Evolutionary conservation across 2,113 vertebrate genomes (phyloP).

Genomic region (Oxyruncus cristatus): DNA sequence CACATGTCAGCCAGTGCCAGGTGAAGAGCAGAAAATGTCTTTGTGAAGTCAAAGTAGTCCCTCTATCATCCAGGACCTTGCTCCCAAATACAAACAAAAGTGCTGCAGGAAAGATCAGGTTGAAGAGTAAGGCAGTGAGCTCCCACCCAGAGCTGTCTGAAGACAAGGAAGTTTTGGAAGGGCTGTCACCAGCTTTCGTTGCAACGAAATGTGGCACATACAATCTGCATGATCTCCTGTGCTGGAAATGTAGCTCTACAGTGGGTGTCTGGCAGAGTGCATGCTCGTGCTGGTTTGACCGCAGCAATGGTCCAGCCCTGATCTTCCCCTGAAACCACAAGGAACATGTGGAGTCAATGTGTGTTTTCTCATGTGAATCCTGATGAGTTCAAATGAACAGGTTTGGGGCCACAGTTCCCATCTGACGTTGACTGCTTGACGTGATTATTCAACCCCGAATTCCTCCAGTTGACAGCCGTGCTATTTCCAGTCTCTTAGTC

Average conservation of each 20-base stretch:
- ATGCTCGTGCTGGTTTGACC: rapidly evolving
- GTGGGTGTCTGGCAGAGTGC: rapidly evolving
- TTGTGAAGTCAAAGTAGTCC: background rate
- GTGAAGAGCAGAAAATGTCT: background rate
- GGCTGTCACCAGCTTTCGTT: background rate
- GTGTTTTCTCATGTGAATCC: background rate
- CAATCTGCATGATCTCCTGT: rapidly evolving
- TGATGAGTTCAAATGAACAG: background rate
- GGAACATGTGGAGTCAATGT: background rate
- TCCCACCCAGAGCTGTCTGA: background rate
- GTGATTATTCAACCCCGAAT: conserved; percentile 42
- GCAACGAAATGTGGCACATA: rapidly evolving
- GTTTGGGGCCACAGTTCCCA: background rate
- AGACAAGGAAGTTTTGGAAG: background rate
- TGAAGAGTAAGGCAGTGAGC: background rate
- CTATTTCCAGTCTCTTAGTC: conserved; percentile 57
- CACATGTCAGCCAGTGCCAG: rapidly evolving
- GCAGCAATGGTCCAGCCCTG: background rate
- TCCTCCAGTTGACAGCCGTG: background rate
- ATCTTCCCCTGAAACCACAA: background rate
- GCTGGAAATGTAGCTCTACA: rapidly evolving
- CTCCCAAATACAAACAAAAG: background rate
- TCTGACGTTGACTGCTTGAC: background rate
- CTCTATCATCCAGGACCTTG: background rate
- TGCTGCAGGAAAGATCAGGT: rapidly evolving